Conservation (phyloP, 2,888 invertebrate species). For the Lithosia quadra region DNA sequence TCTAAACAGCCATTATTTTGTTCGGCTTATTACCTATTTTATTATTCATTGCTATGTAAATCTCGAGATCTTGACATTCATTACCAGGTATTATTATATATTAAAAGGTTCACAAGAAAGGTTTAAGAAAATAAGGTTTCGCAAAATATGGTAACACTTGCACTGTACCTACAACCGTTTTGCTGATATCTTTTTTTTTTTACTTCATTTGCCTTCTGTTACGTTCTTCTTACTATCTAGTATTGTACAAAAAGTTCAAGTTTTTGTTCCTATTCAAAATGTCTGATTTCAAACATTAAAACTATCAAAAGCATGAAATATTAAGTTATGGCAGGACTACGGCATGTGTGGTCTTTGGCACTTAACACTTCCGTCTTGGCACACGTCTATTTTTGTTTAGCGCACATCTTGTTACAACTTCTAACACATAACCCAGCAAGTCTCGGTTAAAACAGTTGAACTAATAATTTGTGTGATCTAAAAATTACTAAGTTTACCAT, state of each 20-base stretch:
- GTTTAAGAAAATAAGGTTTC: too few species aligned
- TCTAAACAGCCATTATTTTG: not conserved
- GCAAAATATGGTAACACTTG: too few species aligned
- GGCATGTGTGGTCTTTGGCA: conserved; percentile 25
- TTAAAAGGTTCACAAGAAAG: too few species aligned
- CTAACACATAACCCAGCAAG: not conserved
- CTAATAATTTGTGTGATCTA: not conserved
- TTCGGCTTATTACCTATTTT: too few species aligned
- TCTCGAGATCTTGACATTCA: not conserved
- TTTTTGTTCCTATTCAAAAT: conserved; percentile 2
- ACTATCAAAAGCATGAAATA: conserved; percentile 15
- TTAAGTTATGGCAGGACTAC: conserved; percentile 16
- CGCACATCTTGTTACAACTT: conserved; percentile 8
- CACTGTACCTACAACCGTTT: not conserved
- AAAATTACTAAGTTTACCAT: not conserved
- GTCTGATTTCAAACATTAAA: not conserved
- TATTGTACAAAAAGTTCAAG: not conserved
- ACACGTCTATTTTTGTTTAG: conserved; percentile 19
- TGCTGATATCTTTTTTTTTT: not conserved
- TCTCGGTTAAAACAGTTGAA: not conserved
- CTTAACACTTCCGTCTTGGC: conserved; percentile 22
- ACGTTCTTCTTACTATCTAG: not conserved
- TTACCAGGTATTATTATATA: too few species aligned
- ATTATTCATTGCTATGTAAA: not conserved
- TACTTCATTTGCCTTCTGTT: not conserved